Conservation (phyloP, 2,113 vertebrate species). For the Plecturocebus donacophilus region DNA sequence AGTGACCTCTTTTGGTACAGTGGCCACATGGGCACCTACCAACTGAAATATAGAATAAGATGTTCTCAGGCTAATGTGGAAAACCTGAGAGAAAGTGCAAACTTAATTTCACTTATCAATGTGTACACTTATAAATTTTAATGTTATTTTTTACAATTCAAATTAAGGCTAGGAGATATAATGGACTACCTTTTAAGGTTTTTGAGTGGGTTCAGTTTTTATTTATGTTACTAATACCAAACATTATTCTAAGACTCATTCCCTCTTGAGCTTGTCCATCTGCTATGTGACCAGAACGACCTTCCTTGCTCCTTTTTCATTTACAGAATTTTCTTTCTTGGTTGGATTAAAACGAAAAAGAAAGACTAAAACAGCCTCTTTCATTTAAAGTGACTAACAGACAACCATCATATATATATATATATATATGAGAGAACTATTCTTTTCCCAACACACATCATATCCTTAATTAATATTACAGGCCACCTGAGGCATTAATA, state of each 20-base stretch:
- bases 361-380: background rate
- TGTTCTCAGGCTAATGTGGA: conserved; percentile 11
- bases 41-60: background rate
- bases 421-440: background rate
- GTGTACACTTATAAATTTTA: conserved; percentile 11
- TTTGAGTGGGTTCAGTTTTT: conserved; percentile 4
- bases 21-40: background rate
- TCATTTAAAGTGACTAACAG: background rate
- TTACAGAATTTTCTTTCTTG: background rate
- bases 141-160: conserved; percentile 45
- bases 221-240: conserved; percentile 41
- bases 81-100: background rate
- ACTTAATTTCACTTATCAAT: background rate
- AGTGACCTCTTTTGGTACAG: background rate
- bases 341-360: background rate
- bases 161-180: conserved; percentile 5
- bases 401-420: background rate
- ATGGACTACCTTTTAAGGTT: background rate
- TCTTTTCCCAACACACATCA: background rate
- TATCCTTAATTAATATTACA: background rate
- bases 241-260: background rate
- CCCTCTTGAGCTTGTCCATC: conserved; percentile 16
- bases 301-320: conserved; percentile 48
- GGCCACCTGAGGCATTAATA: background rate
- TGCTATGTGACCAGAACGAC: conserved; percentile 41